Conservation (phyloP, 1,140 invertebrate species). For the Piezodorus guildinii region DNA sequence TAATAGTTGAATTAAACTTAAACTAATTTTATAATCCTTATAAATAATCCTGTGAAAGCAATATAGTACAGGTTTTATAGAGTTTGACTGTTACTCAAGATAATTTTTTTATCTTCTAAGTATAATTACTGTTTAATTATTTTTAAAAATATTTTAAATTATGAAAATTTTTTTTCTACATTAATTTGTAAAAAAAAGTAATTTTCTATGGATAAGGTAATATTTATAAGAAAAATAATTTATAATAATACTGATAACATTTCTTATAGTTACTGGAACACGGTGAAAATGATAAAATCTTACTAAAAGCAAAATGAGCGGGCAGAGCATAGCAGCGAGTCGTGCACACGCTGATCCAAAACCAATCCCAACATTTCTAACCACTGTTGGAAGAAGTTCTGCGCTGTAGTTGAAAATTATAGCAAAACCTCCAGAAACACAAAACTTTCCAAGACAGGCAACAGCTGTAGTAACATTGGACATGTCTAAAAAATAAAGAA, state of each 20-base stretch:
- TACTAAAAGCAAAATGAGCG: slow-evolving; percentile 58
- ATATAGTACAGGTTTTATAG: no score
- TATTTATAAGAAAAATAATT: neutral
- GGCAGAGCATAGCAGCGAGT: slow-evolving; percentile 69
- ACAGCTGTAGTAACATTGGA: slow-evolving; percentile 29
- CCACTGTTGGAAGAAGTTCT: slow-evolving; percentile 77
- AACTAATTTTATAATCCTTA: no score
- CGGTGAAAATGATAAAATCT: slow-evolving; percentile 19
- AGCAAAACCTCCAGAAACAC: slow-evolving; percentile 74
- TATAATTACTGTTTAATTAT: no score
- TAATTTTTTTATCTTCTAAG: no score
- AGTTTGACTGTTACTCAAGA: no score
- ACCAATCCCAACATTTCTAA: slow-evolving; percentile 76
- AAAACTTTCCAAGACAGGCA: slow-evolving; percentile 67
- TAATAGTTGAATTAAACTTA: no score
- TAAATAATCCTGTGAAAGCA: no score
- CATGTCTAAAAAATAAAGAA: neutral
- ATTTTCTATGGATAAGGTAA: no score
- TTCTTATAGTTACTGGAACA: slow-evolving; percentile 22
- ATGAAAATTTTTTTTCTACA: no score
- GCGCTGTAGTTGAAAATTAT: slow-evolving; percentile 84
- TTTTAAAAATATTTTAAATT: no score
- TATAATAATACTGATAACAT: neutral
- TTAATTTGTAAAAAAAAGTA: no score
- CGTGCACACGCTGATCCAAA: slow-evolving; percentile 75